Percentiles rank a stretch among this genome's conserved stretches.
Conservation (phyloP, 1,140 invertebrate species). For the Cephus cinctus region DNA sequence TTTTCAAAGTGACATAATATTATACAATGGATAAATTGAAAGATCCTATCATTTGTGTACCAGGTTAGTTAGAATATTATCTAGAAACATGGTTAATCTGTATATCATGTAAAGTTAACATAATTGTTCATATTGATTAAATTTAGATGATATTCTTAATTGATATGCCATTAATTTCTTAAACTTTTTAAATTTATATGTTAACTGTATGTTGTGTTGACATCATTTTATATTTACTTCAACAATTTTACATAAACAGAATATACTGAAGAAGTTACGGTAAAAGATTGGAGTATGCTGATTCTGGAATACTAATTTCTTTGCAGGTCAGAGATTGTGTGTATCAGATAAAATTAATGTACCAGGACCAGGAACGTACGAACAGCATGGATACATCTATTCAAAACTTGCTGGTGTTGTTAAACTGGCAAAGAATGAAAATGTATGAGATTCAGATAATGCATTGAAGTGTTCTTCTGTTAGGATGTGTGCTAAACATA, state of each 20-base stretch:
- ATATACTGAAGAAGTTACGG: too few relatives aligned
- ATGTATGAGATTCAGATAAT: conserved; percentile 51
- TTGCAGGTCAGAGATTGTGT: conserved; percentile 71
- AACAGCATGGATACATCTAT: conserved; percentile 81
- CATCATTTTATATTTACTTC: too few relatives aligned
- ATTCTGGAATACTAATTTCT: conserved; percentile 16
- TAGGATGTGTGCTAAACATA: too few relatives aligned
- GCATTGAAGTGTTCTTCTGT: conserved; percentile 16
- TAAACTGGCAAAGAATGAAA: conserved; percentile 62
- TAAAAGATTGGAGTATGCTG: too few relatives aligned
- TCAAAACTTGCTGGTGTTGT: conserved; percentile 77
- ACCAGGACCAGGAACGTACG: conserved; percentile 78
- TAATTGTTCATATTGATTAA: background rate
- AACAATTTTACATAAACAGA: too few relatives aligned
- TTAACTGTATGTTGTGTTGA: too few relatives aligned
- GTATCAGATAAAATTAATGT: conserved; percentile 64
- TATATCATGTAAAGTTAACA: too few relatives aligned
- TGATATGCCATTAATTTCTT: background rate
- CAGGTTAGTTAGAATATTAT: conserved; percentile 43
- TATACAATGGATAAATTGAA: conserved; percentile 21
- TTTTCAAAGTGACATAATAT: too few relatives aligned
- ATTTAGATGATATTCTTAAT: background rate
- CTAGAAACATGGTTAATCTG: too few relatives aligned
- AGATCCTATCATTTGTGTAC: conserved; percentile 55
- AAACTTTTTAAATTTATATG: background rate